These are phyloP conservation scores for Coracopsis vasa DNA, from an alignment of 2,113 vertebrate species.

Conservation along the genomic window DNA sequence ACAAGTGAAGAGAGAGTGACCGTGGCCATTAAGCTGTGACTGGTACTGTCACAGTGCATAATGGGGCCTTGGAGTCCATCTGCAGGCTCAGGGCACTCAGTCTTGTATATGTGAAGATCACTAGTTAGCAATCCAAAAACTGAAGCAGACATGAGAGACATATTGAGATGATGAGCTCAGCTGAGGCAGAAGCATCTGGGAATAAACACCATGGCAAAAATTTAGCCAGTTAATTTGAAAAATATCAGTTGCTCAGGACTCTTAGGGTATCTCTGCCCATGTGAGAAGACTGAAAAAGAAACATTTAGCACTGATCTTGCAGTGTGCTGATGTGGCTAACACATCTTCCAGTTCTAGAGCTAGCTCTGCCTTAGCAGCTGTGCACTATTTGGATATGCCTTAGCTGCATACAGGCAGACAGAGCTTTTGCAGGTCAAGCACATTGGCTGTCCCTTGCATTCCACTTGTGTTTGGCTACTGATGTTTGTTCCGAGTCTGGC, in stretches of 20 bases:
- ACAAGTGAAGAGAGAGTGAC: neutral
- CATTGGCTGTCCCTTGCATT: neutral
- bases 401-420: neutral
- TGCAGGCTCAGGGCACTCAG: neutral
- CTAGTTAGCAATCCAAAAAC: neutral
- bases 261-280: rapidly evolving
- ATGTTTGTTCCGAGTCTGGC: neutral
- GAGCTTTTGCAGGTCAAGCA: neutral
- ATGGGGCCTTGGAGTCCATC: neutral
- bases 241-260: neutral
- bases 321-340: neutral
- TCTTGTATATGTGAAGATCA: neutral
- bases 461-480: neutral
- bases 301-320: neutral
- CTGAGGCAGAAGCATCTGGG: neutral
- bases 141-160: neutral
- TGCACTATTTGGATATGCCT: neutral
- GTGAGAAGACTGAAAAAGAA: neutral
- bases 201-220: rapidly evolving
- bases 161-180: neutral
- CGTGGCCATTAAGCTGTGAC: rapidly evolving
- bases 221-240: neutral
- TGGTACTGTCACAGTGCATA: neutral
- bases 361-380: neutral
- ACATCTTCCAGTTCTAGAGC: neutral